Percentiles rank a stretch among this genome's conserved stretches.
Evolutionary conservation across 2,888 invertebrate genomes (phyloP).

Genomic region (Thereva unica): DNA sequence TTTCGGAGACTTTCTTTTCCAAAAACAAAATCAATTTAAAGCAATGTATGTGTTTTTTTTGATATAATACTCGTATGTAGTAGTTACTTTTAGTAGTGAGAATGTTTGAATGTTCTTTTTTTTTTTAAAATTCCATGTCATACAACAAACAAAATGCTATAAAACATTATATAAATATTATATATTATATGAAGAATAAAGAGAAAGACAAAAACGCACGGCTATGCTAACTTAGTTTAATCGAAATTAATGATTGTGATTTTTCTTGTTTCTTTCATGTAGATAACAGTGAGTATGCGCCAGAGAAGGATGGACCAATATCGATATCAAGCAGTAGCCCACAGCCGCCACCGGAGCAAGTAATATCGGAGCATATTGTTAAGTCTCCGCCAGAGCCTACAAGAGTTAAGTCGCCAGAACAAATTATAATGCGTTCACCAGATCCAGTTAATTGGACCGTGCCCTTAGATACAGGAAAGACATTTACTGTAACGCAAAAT

Average conservation of each 20-base stretch:
- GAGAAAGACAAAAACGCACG: background rate
- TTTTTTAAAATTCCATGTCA: too few species aligned
- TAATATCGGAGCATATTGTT: slow-evolving; percentile 70
- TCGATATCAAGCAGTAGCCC: slow-evolving; percentile 56
- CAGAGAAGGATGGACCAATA: slow-evolving; percentile 52
- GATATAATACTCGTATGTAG: too few species aligned
- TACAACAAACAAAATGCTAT: too few species aligned
- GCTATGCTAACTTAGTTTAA: background rate
- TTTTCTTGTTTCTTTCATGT: slow-evolving; percentile 38
- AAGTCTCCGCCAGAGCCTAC: slow-evolving; percentile 94
- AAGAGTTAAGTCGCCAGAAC: slow-evolving; percentile 89
- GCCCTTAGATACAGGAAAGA: slow-evolving; percentile 90
- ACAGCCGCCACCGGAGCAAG: slow-evolving; percentile 52
- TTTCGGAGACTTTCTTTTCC: too few species aligned
- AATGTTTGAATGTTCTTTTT: too few species aligned
- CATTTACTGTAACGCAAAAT: slow-evolving; percentile 91
- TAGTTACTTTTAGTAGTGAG: too few species aligned
- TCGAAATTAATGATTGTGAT: background rate
- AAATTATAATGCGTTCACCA: slow-evolving; percentile 88
- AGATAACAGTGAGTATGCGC: slow-evolving; percentile 55
- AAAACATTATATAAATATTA: too few species aligned
- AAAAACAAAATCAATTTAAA: too few species aligned
- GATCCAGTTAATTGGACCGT: slow-evolving; percentile 96
- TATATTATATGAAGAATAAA: background rate
- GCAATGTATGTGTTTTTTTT: too few species aligned